phyloP scores from a whole-genome alignment of 2,113 vertebrate species.

The Gymnorhina tibicen region DNA sequence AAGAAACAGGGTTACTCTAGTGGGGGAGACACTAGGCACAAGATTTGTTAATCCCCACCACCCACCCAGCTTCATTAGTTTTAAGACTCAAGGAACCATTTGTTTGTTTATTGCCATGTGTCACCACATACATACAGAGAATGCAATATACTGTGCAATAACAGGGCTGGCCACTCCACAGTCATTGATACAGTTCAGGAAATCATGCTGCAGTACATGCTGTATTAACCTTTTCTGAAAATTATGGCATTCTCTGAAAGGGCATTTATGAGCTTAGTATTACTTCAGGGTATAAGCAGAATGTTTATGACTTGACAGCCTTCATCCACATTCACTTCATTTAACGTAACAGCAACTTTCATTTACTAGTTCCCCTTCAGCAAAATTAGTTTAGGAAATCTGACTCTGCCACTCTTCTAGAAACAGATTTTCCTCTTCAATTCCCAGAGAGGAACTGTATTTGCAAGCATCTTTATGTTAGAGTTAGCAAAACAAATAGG shows the following conservation, averaged over 20 bases:
- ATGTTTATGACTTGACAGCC: conserved; percentile 47
- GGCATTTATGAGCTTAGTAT: conserved; percentile 50
- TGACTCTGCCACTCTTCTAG: conserved; percentile 42
- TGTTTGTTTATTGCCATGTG: conserved; percentile 9
- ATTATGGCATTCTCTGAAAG: conserved; percentile 48
- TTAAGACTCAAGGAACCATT: not conserved
- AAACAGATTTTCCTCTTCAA: conserved; percentile 26
- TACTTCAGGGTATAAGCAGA: conserved; percentile 43
- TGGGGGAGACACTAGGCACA: not conserved
- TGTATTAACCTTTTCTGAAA: conserved; percentile 30
- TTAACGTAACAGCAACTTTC: conserved; percentile 39
- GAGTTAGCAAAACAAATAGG: not conserved
- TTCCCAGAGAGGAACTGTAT: not conserved
- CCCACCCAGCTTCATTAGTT: not conserved
- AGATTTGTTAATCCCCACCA: not conserved
- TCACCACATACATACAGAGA: not conserved
- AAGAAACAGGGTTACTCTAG: not conserved
- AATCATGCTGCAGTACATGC: not conserved
- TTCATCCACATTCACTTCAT: conserved; percentile 31
- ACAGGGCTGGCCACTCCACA: not conserved
- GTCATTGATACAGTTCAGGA: conserved; percentile 24
- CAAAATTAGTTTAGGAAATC: conserved; percentile 57
- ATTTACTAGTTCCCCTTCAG: conserved; percentile 42
- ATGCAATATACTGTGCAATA: not conserved
- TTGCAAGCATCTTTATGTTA: conserved; percentile 2